These are phyloP conservation scores for Orussus abietinus DNA, from an alignment of 1,140 invertebrate genomes.

Conservation along the genomic window DNA sequence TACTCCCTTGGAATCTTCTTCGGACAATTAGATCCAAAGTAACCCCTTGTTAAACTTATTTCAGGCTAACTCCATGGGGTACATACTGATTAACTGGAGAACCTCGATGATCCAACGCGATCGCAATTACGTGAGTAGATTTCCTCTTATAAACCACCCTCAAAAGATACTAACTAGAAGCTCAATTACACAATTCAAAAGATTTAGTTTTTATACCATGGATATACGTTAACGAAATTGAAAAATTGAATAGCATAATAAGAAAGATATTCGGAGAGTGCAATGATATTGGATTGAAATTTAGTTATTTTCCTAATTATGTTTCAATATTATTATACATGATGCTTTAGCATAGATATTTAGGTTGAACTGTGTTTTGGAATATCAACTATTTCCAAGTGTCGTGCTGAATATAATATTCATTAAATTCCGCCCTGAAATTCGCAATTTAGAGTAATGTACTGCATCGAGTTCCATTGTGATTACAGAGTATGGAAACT, in stretches of 20 bases:
- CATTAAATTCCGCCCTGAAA: too few relatives aligned
- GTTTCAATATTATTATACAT: too few relatives aligned
- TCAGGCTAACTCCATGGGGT: slow-evolving; percentile 37
- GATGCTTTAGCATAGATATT: too few relatives aligned
- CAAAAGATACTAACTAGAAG: slow-evolving; percentile 2
- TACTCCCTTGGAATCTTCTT: slow-evolving; percentile 10
- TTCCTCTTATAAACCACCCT: slow-evolving; percentile 1
- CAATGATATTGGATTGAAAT: too few relatives aligned
- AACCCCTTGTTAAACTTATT: slow-evolving; percentile 16
- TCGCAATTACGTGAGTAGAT: slow-evolving; percentile 13
- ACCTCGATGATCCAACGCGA: slow-evolving; percentile 8
- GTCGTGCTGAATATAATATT: too few relatives aligned
- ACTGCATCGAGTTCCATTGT: too few relatives aligned
- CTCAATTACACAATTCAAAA: not conserved
- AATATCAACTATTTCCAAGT: too few relatives aligned
- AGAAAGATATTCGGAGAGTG: too few relatives aligned
- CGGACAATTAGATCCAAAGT: not conserved
- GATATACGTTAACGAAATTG: slow-evolving; percentile 15
- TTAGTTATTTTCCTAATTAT: too few relatives aligned
- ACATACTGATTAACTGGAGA: slow-evolving; percentile 33
- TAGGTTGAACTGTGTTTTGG: too few relatives aligned
- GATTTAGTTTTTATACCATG: slow-evolving; percentile 6
- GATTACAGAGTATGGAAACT: slow-evolving; percentile 21
- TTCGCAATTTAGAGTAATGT: too few relatives aligned
- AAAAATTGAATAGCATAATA: slow-evolving; percentile 24